Conservation (phyloP, 2,797 vertebrate species). For the Chromobotia macracanthus region DNA sequence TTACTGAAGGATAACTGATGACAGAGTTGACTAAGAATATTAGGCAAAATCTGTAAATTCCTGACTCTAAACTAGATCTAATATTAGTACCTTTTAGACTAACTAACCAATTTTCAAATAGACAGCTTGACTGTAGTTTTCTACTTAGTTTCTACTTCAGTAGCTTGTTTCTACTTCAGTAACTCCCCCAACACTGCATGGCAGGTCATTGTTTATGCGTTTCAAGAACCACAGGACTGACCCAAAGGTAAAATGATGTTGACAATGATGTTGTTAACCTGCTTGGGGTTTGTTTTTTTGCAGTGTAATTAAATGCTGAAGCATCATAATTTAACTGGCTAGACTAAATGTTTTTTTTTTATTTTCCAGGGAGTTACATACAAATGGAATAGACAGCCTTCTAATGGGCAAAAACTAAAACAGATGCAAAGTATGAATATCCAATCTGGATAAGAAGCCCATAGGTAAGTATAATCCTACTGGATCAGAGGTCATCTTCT, state of each 20-base stretch:
- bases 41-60: no score
- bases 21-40: no score
- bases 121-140: not conserved
- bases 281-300: constrained; percentile 3
- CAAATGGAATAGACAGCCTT: not conserved
- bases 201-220: not conserved
- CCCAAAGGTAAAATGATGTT: constrained; percentile 11
- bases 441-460: not conserved
- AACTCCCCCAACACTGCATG: not conserved
- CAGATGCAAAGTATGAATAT: not conserved
- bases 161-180: not conserved
- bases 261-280: constrained; percentile 7
- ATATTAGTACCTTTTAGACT: no score
- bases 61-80: no score
- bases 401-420: not conserved
- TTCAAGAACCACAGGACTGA: constrained; percentile 11
- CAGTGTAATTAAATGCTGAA: not conserved
- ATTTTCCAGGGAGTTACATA: constrained; percentile 9
- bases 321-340: not conserved
- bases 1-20: not conserved
- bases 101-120: not conserved
- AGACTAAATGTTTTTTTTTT: constrained; percentile 15
- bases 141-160: not conserved
- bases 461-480: constrained; percentile 19
- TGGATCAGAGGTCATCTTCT: not conserved